phyloP scores from a whole-genome alignment of 2,888 invertebrate genomes.

The Agrilus biguttatus region DNA sequence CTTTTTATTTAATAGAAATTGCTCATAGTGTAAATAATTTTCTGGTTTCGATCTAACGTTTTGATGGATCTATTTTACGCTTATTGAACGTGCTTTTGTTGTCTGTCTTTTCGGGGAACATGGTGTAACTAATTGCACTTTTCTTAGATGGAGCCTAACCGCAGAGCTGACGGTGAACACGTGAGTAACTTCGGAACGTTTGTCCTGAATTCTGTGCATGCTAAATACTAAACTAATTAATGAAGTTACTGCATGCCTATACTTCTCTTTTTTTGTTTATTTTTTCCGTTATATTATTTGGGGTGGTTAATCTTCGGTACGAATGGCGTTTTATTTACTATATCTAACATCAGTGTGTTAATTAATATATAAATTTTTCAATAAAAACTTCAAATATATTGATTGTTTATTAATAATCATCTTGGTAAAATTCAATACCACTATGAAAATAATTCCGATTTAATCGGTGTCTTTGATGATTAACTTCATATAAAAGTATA shows the following conservation, averaged over 20 bases:
- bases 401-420: too few species aligned
- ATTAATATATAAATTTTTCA: not conserved
- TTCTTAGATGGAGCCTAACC: slow-evolving; percentile 69
- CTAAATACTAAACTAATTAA: too few species aligned
- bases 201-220: not conserved
- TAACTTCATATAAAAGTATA: too few species aligned
- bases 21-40: not conserved
- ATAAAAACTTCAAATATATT: too few species aligned
- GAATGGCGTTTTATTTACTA: not conserved
- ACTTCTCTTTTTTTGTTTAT: not conserved
- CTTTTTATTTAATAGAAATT: not conserved
- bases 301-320: not conserved
- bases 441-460: not conserved
- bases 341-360: not conserved
- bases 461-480: not conserved
- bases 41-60: slow-evolving; percentile 3
- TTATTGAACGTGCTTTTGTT: slow-evolving; percentile 1
- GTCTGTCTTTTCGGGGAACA: slow-evolving; percentile 1
- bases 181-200: slow-evolving; percentile 43
- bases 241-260: not conserved
- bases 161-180: slow-evolving; percentile 66
- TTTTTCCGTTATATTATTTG: not conserved
- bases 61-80: not conserved
- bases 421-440: too few species aligned
- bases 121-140: slow-evolving; percentile 13